These are phyloP conservation scores for Chironomus tentans DNA, from an alignment of 2,888 invertebrate species.

Conservation along the genomic window DNA sequence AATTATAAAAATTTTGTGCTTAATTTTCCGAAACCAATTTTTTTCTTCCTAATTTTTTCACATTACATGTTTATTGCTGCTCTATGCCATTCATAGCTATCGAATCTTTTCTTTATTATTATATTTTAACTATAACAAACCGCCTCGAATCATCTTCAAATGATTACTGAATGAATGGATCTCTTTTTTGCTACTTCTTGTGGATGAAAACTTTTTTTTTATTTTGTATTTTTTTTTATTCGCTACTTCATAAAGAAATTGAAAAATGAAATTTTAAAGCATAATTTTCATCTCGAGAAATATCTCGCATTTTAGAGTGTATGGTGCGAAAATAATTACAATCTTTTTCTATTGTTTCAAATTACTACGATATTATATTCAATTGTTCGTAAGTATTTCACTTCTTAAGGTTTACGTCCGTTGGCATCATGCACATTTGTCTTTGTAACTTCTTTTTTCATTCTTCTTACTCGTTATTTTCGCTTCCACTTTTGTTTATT, in stretches of 20 bases:
- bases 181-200: neutral
- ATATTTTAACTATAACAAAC: neutral
- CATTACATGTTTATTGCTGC: too few species aligned
- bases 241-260: conserved; percentile 6
- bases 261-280: conserved; percentile 18
- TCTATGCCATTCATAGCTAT: too few species aligned
- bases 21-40: neutral
- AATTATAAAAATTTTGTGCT: neutral
- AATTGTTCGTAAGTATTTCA: conserved; percentile 13
- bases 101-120: neutral
- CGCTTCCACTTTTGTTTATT: neutral
- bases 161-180: conserved; percentile 15
- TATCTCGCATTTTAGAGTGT: neutral
- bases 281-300: conserved; percentile 13
- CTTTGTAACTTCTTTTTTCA: too few species aligned
- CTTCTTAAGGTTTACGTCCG: neutral
- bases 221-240: neutral
- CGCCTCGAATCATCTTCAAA: conserved; percentile 14
- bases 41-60: too few species aligned
- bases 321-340: conserved; percentile 23
- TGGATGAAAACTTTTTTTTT: too few species aligned
- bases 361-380: conserved; percentile 20
- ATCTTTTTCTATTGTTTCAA: conserved; percentile 5
- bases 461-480: neutral
- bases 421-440: neutral